Evolutionary conservation across 2,113 vertebrate genomes (phyloP), one percentile per base, ranked within the genome.

Genomic region (Siniperca chuatsi): DNA sequence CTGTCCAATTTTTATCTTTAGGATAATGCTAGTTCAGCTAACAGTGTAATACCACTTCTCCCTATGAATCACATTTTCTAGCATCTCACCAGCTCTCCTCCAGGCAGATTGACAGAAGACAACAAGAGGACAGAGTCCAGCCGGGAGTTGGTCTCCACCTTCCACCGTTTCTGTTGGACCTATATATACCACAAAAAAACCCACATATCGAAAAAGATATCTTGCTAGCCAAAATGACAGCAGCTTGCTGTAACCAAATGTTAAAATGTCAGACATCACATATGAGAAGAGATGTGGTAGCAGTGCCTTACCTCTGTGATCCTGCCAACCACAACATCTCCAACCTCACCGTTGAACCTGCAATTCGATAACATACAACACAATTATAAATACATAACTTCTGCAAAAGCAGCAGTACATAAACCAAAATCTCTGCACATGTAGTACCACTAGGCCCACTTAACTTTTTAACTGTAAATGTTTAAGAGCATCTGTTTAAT

Each of bases 91-190:
- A 99, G 94, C 81, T 99, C 98, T 88, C 98, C 98, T 7, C 98
- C 98, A 0, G 98, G 98, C 67, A 99, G 96, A 83, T 99, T 99
- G 83, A 99, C 97, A 29, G 98, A 97, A 0, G 98, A 99, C 20
- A 99, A 93, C 55, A 99, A 91, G 68, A 99, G 89, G 48, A 99
- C 97, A 0, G 98, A 99, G 89, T 99, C 98, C 55, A 99, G 93
- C 15, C 98, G 94, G 8, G 98, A 97, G 83, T 98, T 99, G 0
- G 98, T 99, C 90, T 99, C 98, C 71, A 99, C 97, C 89, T 99
- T 99, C 98, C 98, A 99, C 21, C 98, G 95, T 81, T 98, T 99
- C 94, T 99, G 98, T 55, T 99, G 98, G 42, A 99, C 98, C 98
- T 99, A 46, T 6, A 83, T 0, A 62, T 5, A 33, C 4, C 20